phyloP scores from a whole-genome alignment of 2,113 vertebrate species.

The Salvelinus alpinus region DNA sequence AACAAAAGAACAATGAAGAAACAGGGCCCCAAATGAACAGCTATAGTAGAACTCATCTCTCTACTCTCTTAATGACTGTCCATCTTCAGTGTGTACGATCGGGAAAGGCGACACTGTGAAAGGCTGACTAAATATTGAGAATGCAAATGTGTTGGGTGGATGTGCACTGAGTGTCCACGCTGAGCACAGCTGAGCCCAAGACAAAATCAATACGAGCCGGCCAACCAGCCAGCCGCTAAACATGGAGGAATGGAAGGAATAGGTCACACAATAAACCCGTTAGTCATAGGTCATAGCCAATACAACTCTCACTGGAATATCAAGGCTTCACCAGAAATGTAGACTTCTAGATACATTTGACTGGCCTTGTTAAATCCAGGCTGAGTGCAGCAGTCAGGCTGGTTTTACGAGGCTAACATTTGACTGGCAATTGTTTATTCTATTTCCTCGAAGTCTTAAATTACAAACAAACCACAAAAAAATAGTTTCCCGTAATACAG shows the following conservation, averaged over 20 bases:
- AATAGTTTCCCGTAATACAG: neutral
- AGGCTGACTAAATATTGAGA: conserved; percentile 72
- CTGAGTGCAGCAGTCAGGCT: too few relatives aligned
- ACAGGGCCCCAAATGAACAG: neutral
- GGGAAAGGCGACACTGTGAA: conserved; percentile 36
- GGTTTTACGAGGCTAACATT: too few relatives aligned
- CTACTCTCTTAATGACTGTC: conserved; percentile 5
- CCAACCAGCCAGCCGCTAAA: conserved; percentile 48
- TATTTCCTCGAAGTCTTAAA: neutral
- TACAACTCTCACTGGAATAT: neutral
- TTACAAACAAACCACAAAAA: neutral
- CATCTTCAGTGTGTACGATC: neutral
- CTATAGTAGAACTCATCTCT: neutral
- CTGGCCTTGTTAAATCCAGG: too few relatives aligned
- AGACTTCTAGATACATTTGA: neutral
- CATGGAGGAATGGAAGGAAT: conserved; percentile 63
- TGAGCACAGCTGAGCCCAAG: conserved; percentile 68
- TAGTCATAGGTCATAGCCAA: neutral
- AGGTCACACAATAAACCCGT: conserved; percentile 54
- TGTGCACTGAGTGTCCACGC: conserved; percentile 64
- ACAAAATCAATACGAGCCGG: conserved; percentile 65
- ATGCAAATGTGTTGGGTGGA: conserved; percentile 65
- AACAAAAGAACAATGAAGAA: neutral
- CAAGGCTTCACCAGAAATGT: neutral
- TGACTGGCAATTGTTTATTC: too few relatives aligned